Conservation (phyloP, 2,888 invertebrate genomes). For the Macropis europaea region DNA sequence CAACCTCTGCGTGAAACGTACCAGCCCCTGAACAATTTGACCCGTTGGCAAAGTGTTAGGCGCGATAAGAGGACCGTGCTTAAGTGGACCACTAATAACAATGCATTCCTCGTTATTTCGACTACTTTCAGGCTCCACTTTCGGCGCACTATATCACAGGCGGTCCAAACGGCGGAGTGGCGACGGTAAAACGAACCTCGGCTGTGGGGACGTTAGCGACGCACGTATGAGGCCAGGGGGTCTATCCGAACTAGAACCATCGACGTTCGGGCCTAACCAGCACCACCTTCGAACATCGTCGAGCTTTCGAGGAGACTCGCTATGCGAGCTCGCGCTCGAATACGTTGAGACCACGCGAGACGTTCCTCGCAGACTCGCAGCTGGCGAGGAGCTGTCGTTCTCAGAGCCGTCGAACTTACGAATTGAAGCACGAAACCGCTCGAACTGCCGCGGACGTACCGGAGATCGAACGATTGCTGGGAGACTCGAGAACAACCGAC, state of each 20-base stretch:
- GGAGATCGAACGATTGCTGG: slow-evolving; percentile 45
- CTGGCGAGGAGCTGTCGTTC: slow-evolving; percentile 11
- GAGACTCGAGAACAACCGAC: not conserved
- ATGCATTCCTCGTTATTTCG: not conserved
- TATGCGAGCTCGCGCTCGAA: slow-evolving; percentile 23
- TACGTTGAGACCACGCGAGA: slow-evolving; percentile 11
- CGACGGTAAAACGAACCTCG: slow-evolving; percentile 82
- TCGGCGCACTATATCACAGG: slow-evolving; percentile 79
- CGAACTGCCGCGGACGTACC: not conserved
- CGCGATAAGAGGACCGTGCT: too few species aligned
- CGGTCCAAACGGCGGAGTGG: slow-evolving; percentile 82
- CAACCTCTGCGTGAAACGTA: too few species aligned
- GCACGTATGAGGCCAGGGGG: slow-evolving; percentile 83
- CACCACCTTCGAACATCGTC: slow-evolving; percentile 43
- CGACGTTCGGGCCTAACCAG: slow-evolving; percentile 59
- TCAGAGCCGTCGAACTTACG: not conserved
- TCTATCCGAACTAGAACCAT: slow-evolving; percentile 75
- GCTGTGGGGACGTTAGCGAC: slow-evolving; percentile 83
- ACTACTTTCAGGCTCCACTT: slow-evolving; percentile 72
- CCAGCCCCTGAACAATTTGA: too few species aligned
- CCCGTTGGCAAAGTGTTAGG: too few species aligned
- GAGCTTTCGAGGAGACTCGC: slow-evolving; percentile 30
- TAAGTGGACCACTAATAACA: too few species aligned
- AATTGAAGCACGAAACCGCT: not conserved
- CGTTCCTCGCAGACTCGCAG: slow-evolving; percentile 5